A percentile compares a stretch with the other conserved stretches of the same genome.
These are phyloP conservation scores for Agraylea sexmaculata DNA, from an alignment of 1,140 invertebrate genomes.

Conservation along the genomic window DNA sequence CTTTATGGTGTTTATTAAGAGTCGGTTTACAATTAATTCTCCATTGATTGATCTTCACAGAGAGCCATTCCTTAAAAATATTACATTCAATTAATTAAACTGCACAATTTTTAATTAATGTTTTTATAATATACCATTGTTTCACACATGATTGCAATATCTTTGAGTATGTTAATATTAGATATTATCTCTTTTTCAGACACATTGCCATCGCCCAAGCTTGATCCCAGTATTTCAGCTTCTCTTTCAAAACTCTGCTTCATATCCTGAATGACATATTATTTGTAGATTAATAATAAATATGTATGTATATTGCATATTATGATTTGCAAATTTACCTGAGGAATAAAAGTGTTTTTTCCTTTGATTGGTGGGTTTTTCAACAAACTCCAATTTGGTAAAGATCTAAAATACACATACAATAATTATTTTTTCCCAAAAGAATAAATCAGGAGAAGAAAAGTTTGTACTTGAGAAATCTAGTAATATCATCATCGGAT, in stretches of 20 bases:
- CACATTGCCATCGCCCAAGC: constrained; percentile 76
- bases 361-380: constrained; percentile 35
- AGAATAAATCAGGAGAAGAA: not conserved
- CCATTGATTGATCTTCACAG: constrained; percentile 13
- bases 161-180: constrained; percentile 62
- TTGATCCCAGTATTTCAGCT: constrained; percentile 83
- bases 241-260: constrained; percentile 51
- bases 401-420: constrained; percentile 42
- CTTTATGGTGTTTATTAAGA: constrained; percentile 4
- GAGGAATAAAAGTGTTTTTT: constrained; percentile 8
- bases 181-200: constrained; percentile 72
- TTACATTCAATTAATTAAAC: not conserved
- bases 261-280: constrained; percentile 26
- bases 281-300: not conserved
- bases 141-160: constrained; percentile 81
- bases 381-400: constrained; percentile 72
- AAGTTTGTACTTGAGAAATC: constrained; percentile 66
- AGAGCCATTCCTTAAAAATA: constrained; percentile 28
- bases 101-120: not conserved
- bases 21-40: constrained; percentile 21
- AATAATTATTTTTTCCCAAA: constrained; percentile 2
- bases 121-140: constrained; percentile 75
- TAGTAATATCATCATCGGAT: constrained; percentile 87
- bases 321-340: constrained; percentile 2
- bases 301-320: not conserved